phyloP scores from a whole-genome alignment of 2,888 invertebrate genomes.

The Tetanocera ferruginea region DNA sequence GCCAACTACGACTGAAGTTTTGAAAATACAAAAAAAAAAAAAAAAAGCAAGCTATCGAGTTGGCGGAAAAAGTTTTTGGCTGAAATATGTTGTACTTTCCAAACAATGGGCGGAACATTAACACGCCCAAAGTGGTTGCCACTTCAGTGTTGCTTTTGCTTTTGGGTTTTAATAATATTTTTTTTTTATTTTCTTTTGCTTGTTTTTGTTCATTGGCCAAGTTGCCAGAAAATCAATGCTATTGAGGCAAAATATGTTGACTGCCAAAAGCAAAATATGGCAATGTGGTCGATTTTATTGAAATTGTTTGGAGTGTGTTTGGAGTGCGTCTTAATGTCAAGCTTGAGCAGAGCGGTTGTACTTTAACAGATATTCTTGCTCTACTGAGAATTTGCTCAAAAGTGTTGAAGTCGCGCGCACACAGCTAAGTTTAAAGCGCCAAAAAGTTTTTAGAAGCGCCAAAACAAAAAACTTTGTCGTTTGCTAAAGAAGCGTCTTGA shows the following conservation, averaged over 20 bases:
- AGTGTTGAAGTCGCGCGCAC: neutral
- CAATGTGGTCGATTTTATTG: slow-evolving; percentile 36
- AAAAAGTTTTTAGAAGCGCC: neutral
- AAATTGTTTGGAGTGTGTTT: neutral
- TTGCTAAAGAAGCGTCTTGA: neutral
- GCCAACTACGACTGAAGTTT: slow-evolving; percentile 21
- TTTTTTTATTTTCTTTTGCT: neutral
- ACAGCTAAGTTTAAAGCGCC: neutral
- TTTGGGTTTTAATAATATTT: neutral
- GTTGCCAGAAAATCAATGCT: slow-evolving; percentile 21
- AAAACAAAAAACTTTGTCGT: neutral
- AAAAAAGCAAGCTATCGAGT: neutral
- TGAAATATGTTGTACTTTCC: slow-evolving; percentile 7
- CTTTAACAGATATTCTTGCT: neutral
- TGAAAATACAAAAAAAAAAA: neutral
- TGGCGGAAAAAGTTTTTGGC: slow-evolving; percentile 7
- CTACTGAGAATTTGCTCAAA: neutral
- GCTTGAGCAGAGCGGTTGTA: neutral
- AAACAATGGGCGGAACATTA: neutral
- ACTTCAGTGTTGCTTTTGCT: neutral
- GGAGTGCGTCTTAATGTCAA: neutral
- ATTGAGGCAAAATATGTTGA: slow-evolving; percentile 4
- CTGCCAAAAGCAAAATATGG: slow-evolving; percentile 15
- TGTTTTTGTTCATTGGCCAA: neutral
- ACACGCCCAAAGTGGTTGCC: slow-evolving; percentile 15